These are phyloP conservation scores for Leptopterna dolabrata DNA, from an alignment of 2,888 invertebrate genomes.

Conservation along the genomic window DNA sequence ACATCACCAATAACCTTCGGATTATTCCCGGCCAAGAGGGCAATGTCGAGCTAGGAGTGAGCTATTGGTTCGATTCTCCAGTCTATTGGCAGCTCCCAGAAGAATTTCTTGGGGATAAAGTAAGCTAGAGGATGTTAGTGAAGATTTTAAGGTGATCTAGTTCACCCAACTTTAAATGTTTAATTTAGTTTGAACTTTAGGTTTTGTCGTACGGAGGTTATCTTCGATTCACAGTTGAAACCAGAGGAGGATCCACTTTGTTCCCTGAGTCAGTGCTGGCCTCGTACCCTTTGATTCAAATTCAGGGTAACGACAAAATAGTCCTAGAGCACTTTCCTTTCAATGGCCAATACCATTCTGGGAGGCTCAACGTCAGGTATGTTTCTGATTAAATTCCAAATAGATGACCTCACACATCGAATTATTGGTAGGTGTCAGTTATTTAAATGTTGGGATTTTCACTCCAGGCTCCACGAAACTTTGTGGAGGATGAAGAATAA, in stretches of 20 bases:
- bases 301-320: slow-evolving; percentile 81
- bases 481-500: slow-evolving; percentile 78
- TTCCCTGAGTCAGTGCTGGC: slow-evolving; percentile 70
- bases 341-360: slow-evolving; percentile 62
- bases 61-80: slow-evolving; percentile 73
- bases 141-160: neutral
- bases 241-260: slow-evolving; percentile 74
- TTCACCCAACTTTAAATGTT: neutral
- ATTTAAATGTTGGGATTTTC: neutral
- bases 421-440: neutral
- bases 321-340: slow-evolving; percentile 79
- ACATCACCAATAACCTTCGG: slow-evolving; percentile 72
- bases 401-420: neutral
- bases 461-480: slow-evolving; percentile 76
- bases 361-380: slow-evolving; percentile 38
- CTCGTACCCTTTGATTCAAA: slow-evolving; percentile 82
- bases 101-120: slow-evolving; percentile 85
- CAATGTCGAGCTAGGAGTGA: slow-evolving; percentile 70
- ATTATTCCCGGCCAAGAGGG: slow-evolving; percentile 74
- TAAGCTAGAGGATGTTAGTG: slow-evolving; percentile 63
- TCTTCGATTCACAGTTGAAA: slow-evolving; percentile 78
- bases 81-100: slow-evolving; percentile 86
- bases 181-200: slow-evolving; percentile 65
- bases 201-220: slow-evolving; percentile 92
- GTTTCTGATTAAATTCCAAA: neutral